These are phyloP conservation scores for Cryptocheilus praepositus DNA, from an alignment of 2,888 invertebrate species.

Conservation along the genomic window DNA sequence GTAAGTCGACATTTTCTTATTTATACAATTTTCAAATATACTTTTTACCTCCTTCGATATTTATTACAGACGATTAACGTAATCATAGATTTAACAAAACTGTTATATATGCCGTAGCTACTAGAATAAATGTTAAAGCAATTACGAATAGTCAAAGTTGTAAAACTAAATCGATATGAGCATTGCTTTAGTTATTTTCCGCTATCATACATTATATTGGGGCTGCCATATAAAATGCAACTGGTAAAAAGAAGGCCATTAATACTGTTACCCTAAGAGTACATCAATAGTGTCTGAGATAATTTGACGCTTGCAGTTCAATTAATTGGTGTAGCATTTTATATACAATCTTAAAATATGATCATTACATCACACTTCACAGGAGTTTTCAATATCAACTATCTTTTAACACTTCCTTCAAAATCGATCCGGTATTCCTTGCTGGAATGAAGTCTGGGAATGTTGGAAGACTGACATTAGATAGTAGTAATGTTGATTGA, in stretches of 20 bases:
- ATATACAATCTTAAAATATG: constrained; percentile 9
- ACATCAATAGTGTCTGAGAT: background rate
- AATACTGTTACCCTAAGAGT: background rate
- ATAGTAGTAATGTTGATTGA: constrained; percentile 75
- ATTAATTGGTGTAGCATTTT: too few species aligned
- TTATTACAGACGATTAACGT: too few species aligned
- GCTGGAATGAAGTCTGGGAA: constrained; percentile 78
- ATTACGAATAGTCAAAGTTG: too few species aligned
- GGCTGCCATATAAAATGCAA: background rate
- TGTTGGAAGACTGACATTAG: constrained; percentile 77
- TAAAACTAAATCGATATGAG: too few species aligned
- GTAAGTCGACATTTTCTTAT: too few species aligned
- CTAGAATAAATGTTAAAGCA: too few species aligned
- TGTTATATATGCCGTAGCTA: too few species aligned
- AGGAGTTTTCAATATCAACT: constrained; percentile 72
- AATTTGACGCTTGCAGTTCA: background rate
- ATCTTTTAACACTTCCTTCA: constrained; percentile 80
- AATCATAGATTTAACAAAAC: too few species aligned
- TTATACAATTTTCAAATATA: too few species aligned
- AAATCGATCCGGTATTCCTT: constrained; percentile 79
- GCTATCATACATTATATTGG: too few species aligned
- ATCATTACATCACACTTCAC: constrained; percentile 13
- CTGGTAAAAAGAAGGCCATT: background rate
- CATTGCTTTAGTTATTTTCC: too few species aligned
- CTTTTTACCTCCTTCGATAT: too few species aligned